phyloP scores from a whole-genome alignment of 2,797 vertebrate species.

The Helostoma temminkii region DNA sequence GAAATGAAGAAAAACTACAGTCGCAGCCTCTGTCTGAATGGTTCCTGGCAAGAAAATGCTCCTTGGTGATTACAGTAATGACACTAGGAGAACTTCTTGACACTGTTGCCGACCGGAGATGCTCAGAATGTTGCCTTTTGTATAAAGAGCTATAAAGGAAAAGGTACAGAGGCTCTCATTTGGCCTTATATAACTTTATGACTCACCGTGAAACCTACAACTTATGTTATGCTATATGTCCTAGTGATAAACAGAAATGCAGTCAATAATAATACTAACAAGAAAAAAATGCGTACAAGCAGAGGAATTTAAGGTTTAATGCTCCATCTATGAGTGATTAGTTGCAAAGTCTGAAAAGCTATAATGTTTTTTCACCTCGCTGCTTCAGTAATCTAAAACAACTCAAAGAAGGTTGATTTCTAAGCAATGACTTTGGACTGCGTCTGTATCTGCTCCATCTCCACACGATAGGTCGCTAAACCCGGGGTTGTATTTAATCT shows the following conservation, averaged over 20 bases:
- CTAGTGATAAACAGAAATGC: too few relatives aligned
- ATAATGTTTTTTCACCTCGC: constrained; percentile 31
- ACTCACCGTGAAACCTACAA: background rate
- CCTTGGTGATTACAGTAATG: constrained; percentile 42
- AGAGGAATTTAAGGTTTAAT: constrained; percentile 10
- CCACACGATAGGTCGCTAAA: constrained; percentile 46
- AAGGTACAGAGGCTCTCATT: background rate
- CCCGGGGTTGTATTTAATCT: constrained; percentile 59
- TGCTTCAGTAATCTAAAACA: constrained; percentile 48
- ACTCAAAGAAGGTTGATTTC: constrained; percentile 42
- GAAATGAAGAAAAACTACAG: constrained; percentile 23
- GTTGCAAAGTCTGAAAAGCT: constrained; percentile 23
- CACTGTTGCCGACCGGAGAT: constrained; percentile 9
- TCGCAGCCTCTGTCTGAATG: background rate
- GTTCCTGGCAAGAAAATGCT: constrained; percentile 23
- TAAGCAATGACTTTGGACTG: constrained; percentile 49
- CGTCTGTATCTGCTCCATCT: constrained; percentile 52
- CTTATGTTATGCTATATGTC: background rate
- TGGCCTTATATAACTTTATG: background rate
- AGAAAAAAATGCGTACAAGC: background rate
- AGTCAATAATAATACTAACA: background rate
- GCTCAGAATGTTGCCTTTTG: constrained; percentile 10
- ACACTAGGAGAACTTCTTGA: constrained; percentile 44
- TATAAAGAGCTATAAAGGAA: background rate
- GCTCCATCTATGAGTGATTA: constrained; percentile 42